phyloP scores from a whole-genome alignment of 2,113 vertebrate species.

The Malaclemys terrapin region DNA sequence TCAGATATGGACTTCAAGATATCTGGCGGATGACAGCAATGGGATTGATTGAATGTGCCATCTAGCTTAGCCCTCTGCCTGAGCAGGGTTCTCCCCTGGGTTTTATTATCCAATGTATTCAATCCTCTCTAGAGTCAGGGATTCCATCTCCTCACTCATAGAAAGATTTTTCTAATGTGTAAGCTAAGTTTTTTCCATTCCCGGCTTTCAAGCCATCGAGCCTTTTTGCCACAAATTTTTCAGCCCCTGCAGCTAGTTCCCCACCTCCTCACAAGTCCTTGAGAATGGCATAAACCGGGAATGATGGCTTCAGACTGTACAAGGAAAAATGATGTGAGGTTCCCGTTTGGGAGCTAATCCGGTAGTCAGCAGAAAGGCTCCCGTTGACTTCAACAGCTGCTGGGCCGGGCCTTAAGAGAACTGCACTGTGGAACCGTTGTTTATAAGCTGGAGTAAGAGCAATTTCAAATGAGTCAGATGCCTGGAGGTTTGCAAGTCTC shows the following conservation, averaged over 20 bases:
- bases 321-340: not conserved
- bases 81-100: conserved; percentile 43
- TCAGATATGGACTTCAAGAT: not conserved
- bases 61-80: conserved; percentile 23
- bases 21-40: conserved; percentile 40
- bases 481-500: not conserved
- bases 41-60: conserved; percentile 46
- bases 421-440: not conserved
- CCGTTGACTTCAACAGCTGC: conserved; percentile 17
- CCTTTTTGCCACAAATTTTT: not conserved
- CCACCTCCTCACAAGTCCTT: not conserved
- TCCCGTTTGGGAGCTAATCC: conserved; percentile 20
- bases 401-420: conserved; percentile 11
- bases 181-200: not conserved
- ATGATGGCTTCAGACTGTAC: not conserved
- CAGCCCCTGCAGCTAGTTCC: not conserved
- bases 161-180: not conserved
- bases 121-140: not conserved
- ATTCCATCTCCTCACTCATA: not conserved
- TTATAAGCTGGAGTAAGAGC: not conserved
- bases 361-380: conserved; percentile 17
- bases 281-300: not conserved
- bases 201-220: not conserved
- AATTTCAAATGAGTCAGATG: not conserved
- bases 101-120: not conserved